phyloP scores from a whole-genome alignment of 2,888 invertebrate species.

The Acanthoscelides obtectus region DNA sequence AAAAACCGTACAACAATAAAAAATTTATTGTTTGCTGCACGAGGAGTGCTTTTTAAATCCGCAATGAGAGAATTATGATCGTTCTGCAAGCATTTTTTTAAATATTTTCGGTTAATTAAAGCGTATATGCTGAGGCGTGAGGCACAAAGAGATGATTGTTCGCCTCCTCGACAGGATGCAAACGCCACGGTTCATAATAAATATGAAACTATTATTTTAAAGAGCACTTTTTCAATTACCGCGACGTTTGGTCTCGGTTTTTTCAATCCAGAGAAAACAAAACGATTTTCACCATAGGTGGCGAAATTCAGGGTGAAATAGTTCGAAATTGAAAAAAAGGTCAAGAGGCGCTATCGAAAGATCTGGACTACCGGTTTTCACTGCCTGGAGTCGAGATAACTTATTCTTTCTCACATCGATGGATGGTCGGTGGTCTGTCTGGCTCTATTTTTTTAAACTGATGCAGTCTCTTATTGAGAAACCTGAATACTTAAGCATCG shows the following conservation, averaged over 20 bases:
- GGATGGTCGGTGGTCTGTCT: too few species aligned
- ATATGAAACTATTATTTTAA: slow-evolving; percentile 29
- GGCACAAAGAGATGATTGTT: background rate
- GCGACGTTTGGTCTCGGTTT: slow-evolving; percentile 14
- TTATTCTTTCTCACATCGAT: too few species aligned
- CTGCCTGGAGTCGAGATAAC: too few species aligned
- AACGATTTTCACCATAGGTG: too few species aligned
- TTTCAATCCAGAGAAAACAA: too few species aligned
- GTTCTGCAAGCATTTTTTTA: slow-evolving; percentile 23
- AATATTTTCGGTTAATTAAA: slow-evolving; percentile 32
- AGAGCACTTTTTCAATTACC: slow-evolving; percentile 35
- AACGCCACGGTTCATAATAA: slow-evolving; percentile 12
- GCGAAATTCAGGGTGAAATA: too few species aligned
- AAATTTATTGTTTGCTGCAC: slow-evolving; percentile 9
- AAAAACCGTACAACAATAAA: slow-evolving; percentile 19
- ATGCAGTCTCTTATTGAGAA: too few species aligned
- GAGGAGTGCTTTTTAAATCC: slow-evolving; percentile 6
- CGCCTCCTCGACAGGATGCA: background rate
- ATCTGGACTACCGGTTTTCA: too few species aligned
- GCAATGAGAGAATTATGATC: slow-evolving; percentile 7
- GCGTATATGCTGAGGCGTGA: background rate
- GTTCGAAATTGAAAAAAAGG: too few species aligned
- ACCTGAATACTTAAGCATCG: too few species aligned
- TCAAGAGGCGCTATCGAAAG: too few species aligned
- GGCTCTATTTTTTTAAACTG: too few species aligned